Evolutionary conservation across 2,113 vertebrate species (phyloP), one percentile per base, ranked within the genome.

Genomic region (Trachemys scripta): DNA sequence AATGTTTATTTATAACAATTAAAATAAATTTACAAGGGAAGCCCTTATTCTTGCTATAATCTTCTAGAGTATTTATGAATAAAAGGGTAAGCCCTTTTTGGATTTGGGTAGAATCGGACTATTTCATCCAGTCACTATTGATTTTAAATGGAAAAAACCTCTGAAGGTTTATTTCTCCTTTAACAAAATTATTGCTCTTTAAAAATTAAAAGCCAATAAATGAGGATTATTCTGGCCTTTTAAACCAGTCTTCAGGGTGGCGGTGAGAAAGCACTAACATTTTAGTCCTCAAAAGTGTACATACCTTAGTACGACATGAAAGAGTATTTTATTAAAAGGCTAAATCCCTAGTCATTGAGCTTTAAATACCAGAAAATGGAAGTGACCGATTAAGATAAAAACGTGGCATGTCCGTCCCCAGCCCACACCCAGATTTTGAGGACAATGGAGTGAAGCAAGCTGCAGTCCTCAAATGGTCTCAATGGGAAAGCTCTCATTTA

Each of bases 241-340:
- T 96, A 94, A 88, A 91, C 54, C 78, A 95, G n/a, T 85, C 79
- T 96, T 97, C 85, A 90, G 86, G 88, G 81, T 95, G 79, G 62
- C 65, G 14, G 89, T 90, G 45, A 83, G 49, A 94, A 84, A 97
- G 92, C 89, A 90, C 91, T 94, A 90, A 79, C 89, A 90, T 84
- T 97, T 97, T 97, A 97, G 94, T 97, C 93, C 90, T 96, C 93
- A 79, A 97, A 96, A 98, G 85, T 47, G 84, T 96, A 96, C 90
- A 78, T 97, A 98, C 97, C 94, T 97, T 97, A 83, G 93, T 93
- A 82, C 97, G 91, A 96, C 97, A 97, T 96, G 85, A 96, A 96
- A 98, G 80, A 89, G 49, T 95, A 96, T 91, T 85, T 97, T 97
- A 96, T 98, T 98, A 98, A 95, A 96, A 97, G 91, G 75, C 31